Base-by-base conservation (phyloP, 2,797 vertebrate genomes). In the Aldrovandia affinis region DNA sequence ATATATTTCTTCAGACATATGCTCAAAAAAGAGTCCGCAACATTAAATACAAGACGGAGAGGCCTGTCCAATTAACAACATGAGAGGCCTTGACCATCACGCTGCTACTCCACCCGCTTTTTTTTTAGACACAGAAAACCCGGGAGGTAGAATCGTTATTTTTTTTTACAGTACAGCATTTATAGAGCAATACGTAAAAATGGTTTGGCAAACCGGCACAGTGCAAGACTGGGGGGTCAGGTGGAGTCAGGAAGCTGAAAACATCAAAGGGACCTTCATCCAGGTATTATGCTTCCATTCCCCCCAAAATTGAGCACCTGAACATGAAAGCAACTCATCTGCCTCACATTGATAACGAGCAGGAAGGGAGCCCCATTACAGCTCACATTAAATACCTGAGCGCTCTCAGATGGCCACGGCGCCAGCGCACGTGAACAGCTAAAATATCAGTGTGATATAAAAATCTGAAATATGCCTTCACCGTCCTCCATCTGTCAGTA, bases 371-470 rank as follows among this genome's bases (percentile, higher is more conserved):
- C 33, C 22, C 42, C 25, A 47, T 47, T 44, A 44, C 39, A 42
- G 30, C 36, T 75, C 44, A 75, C n/a, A 75, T 75, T 7, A 22
- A 22, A 44, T 75, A 9, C 44, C 36, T 75, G 70, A 75, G 39
- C 3, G 44, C 22, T 25, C n/a, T n/a, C n/a, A n/a, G n/a, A n/a
- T n/a, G n/a, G n/a, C n/a, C n/a, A n/a, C n/a, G n/a, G n/a, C n/a
- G n/a, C n/a, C n/a, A n/a, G n/a, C 44, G 25, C 9, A 9, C 44
- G 44, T 1, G 22, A 18, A 44, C 39, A 42, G 73, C 39, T 47
- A 22, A 77, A 77, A 44, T 47, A 47, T 77, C 22, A 77, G 47
- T n/a, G n/a, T 77, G 39, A 47, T 77, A 77, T 77, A 4, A 77
- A 77, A 77, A 77, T 39, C 18, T 3, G 39, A 8, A 77, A 44